A percentile compares a stretch with the other conserved stretches of the same genome.
Conservation (phyloP, 2,797 vertebrate genomes). For the Nyctalus aviator region DNA sequence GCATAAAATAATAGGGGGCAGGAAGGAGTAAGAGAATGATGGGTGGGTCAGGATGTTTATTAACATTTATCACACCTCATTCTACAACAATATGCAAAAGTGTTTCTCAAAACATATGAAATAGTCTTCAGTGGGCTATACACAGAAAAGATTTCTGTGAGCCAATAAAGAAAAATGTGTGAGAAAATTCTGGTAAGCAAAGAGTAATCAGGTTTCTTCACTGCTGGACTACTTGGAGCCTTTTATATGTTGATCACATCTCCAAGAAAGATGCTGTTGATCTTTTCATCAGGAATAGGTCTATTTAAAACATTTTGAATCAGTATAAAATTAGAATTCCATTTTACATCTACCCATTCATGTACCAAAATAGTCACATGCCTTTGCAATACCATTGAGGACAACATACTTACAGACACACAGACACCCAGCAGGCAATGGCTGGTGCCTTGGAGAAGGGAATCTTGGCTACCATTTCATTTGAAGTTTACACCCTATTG, state of each 20-base stretch:
- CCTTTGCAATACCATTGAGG: neutral
- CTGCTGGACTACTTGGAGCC: neutral
- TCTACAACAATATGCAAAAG: neutral
- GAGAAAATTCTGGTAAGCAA: neutral
- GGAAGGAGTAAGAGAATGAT: neutral
- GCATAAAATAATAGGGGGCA: neutral
- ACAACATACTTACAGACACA: neutral
- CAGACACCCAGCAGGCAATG: neutral
- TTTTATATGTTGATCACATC: constrained; percentile 8
- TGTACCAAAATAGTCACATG: neutral
- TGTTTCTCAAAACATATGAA: constrained; percentile 27
- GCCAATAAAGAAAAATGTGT: neutral
- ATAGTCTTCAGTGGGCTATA: neutral
- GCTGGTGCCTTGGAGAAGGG: neutral
- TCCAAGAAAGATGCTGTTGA: neutral
- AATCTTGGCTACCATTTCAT: neutral
- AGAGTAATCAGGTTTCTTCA: neutral
- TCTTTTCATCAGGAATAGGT: neutral
- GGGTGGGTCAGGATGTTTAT: neutral
- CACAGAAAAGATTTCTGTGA: constrained; percentile 7
- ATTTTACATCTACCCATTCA: neutral
- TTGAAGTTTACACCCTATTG: neutral
- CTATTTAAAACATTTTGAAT: neutral
- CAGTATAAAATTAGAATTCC: neutral
- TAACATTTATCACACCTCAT: neutral